Evolutionary conservation across 2,797 vertebrate species (phyloP).

Genomic region (Trichosurus vulpecula): DNA sequence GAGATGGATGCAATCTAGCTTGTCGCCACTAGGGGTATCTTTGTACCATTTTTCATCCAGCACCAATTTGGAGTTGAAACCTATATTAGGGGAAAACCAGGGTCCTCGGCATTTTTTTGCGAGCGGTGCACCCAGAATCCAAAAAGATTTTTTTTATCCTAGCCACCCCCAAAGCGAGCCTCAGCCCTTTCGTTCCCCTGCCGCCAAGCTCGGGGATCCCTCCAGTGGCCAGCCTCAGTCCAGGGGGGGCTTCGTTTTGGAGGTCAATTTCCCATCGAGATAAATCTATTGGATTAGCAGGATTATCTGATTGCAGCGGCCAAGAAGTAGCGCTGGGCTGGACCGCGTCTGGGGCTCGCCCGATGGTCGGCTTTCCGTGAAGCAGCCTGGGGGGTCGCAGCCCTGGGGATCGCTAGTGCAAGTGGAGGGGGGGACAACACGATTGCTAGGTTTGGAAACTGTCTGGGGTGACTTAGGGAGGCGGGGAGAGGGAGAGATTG

Average conservation of each 20-base stretch:
- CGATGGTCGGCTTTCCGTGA: conserved; percentile 87
- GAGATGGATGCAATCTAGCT: conserved; percentile 81
- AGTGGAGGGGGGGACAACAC: conserved; percentile 74
- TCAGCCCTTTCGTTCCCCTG: conserved; percentile 62
- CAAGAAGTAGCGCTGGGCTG: conserved; percentile 83
- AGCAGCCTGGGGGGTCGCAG: conserved; percentile 81
- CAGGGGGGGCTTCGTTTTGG: conserved; percentile 82
- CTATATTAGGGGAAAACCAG: conserved; percentile 85
- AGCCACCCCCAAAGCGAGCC: conserved; percentile 14
- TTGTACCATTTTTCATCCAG: conserved; percentile 92
- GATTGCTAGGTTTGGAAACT: conserved; percentile 82
- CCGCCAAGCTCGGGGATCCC: conserved; percentile 77
- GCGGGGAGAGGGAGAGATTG: conserved; percentile 30
- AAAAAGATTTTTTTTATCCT: conserved; percentile 77
- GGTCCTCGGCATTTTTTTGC: conserved; percentile 88
- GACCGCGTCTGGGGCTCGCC: conserved; percentile 85
- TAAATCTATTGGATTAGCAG: conserved; percentile 89
- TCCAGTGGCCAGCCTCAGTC: conserved; percentile 76
- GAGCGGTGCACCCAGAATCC: conserved; percentile 89
- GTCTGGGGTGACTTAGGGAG: conserved; percentile 75
- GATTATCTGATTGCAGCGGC: conserved; percentile 87
- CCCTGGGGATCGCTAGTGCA: conserved; percentile 80
- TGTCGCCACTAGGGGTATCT: conserved; percentile 91
- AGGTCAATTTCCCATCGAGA: conserved; percentile 86
- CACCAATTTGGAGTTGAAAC: conserved; percentile 86